Conservation (phyloP, 2,797 vertebrate genomes). For the Poecilia picta region DNA sequence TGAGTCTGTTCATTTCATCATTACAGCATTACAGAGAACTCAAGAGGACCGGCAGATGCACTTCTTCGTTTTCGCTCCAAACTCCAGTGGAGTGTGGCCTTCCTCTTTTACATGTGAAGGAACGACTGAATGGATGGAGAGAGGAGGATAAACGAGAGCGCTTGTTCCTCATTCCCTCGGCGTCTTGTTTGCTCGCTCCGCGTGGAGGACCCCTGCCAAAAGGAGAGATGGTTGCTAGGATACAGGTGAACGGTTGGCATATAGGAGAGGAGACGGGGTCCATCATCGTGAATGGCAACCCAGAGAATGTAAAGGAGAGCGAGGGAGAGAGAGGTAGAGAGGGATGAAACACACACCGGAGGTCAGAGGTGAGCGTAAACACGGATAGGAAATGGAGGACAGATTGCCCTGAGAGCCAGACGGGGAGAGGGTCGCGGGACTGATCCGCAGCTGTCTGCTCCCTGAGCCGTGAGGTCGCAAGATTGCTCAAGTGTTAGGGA, state of each 20-base stretch:
- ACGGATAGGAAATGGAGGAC: constrained; percentile 47
- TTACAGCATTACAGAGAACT: constrained; percentile 24
- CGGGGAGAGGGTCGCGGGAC: constrained; percentile 36
- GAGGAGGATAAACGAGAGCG: constrained; percentile 71
- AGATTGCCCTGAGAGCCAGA: constrained; percentile 45
- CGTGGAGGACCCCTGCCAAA: constrained; percentile 73
- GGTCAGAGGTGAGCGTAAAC: constrained; percentile 53
- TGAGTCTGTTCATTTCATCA: constrained; percentile 20
- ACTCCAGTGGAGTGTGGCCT: constrained; percentile 47
- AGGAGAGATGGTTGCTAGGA: constrained; percentile 86
- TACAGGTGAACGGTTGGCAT: constrained; percentile 85
- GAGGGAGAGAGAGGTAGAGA: constrained; percentile 10
- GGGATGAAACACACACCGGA: constrained; percentile 41
- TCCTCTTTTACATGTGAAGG: constrained; percentile 68
- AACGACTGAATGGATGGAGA: constrained; percentile 69
- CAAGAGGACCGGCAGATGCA: constrained; percentile 8
- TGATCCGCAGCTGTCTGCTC: constrained; percentile 62
- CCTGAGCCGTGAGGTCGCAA: constrained; percentile 36
- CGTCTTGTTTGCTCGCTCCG: constrained; percentile 77
- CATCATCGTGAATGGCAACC: constrained; percentile 69
- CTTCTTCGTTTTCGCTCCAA: constrained; percentile 22
- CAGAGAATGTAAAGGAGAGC: constrained; percentile 65
- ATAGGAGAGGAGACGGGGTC: constrained; percentile 76
- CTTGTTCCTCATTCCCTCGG: constrained; percentile 75
- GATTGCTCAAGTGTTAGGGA: constrained; percentile 16